A percentile compares a stretch with the other conserved stretches of the same genome.
phyloP scores from a whole-genome alignment of 2,113 vertebrate genomes.

The Condylura cristata region DNA sequence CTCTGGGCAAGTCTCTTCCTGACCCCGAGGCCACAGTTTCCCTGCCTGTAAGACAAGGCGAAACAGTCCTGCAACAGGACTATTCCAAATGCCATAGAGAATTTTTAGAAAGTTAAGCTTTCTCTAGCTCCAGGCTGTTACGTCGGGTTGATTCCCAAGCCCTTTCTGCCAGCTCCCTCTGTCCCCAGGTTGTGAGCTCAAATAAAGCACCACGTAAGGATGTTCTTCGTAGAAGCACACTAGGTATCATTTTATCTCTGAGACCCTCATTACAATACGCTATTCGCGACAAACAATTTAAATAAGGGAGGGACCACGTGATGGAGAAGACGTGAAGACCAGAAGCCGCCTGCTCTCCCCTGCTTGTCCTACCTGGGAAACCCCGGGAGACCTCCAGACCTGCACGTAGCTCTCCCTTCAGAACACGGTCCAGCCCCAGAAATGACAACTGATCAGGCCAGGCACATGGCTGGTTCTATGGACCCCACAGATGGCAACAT shows the following conservation, averaged over 20 bases:
- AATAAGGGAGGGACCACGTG: background rate
- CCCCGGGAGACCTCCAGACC: background rate
- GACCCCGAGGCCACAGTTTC: background rate
- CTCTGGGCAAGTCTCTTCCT: background rate
- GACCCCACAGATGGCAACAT: no score
- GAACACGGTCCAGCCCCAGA: rapidly evolving
- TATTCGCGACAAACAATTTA: background rate
- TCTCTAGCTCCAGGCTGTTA: background rate
- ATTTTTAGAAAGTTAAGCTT: background rate
- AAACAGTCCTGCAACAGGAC: background rate
- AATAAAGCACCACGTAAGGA: background rate
- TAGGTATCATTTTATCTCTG: background rate
- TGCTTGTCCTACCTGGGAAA: rapidly evolving
- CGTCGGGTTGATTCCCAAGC: background rate
- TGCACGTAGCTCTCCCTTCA: background rate
- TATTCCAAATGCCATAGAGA: no score
- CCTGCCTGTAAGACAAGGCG: background rate
- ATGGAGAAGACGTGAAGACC: background rate
- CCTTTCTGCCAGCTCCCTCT: background rate
- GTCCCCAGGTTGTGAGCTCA: background rate
- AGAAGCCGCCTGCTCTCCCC: background rate
- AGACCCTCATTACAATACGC: background rate
- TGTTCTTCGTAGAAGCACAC: background rate
- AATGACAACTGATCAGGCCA: background rate
- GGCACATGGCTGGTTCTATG: rapidly evolving